A percentile compares a stretch with the other conserved stretches of the same genome.
These are phyloP conservation scores for Spilarctia lutea DNA, from an alignment of 2,888 invertebrate species.

Conservation along the genomic window DNA sequence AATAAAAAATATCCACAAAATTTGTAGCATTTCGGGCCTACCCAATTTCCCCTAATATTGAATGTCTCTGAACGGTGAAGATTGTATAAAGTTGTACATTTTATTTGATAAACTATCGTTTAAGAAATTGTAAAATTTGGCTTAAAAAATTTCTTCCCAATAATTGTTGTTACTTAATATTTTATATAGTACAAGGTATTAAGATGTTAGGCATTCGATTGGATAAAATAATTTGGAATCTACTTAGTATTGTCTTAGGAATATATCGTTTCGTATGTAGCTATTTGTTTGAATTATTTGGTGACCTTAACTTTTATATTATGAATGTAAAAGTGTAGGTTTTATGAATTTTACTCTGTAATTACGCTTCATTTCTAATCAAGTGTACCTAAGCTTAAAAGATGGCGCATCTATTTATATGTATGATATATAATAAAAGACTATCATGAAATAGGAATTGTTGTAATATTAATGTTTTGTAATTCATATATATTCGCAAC, in stretches of 20 bases:
- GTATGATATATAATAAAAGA: slow-evolving; percentile 21
- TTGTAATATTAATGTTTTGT: slow-evolving; percentile 23
- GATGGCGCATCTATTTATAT: slow-evolving; percentile 4
- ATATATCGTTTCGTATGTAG: slow-evolving; percentile 15
- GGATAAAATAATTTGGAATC: slow-evolving; percentile 19
- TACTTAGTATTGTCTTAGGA: slow-evolving; percentile 21
- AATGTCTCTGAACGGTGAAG: slow-evolving; percentile 33
- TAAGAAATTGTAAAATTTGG: slow-evolving; percentile 18
- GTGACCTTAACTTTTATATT: slow-evolving; percentile 18
- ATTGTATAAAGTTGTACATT: slow-evolving; percentile 28
- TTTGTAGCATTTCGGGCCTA: slow-evolving; percentile 11
- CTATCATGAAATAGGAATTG: slow-evolving; percentile 38
- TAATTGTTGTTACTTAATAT: slow-evolving; percentile 25
- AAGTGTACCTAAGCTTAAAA: slow-evolving; percentile 15
- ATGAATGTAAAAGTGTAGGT: slow-evolving; percentile 16
- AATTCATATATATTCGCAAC: slow-evolving; percentile 10
- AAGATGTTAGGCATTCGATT: slow-evolving; percentile 30
- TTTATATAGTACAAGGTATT: slow-evolving; percentile 20
- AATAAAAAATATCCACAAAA: slow-evolving; percentile 25
- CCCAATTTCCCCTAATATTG: slow-evolving; percentile 24
- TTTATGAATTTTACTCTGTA: slow-evolving; percentile 5
- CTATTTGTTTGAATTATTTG: slow-evolving; percentile 22
- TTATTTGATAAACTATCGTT: slow-evolving; percentile 29
- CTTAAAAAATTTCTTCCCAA: slow-evolving; percentile 18
- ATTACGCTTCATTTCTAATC: slow-evolving; percentile 17